A percentile compares a stretch with the other conserved stretches of the same genome.
phyloP scores from a whole-genome alignment of 2,113 vertebrate genomes.

The Ciconia boyciana region DNA sequence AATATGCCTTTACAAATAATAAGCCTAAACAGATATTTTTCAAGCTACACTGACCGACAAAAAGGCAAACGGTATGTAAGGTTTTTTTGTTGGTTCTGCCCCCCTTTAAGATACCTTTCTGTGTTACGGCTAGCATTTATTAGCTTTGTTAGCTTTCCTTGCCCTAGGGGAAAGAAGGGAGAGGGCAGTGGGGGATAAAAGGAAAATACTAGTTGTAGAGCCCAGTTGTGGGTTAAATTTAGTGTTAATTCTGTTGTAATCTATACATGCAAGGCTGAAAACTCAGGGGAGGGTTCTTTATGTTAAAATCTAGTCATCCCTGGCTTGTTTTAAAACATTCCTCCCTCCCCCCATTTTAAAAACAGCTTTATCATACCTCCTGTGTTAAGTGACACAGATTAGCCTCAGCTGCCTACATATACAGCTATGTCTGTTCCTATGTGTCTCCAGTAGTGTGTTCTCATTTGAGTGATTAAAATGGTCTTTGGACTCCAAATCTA shows the following conservation, averaged over 20 bases:
- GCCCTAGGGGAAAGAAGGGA: neutral
- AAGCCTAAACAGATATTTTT: neutral
- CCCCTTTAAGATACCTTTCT: neutral
- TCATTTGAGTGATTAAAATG: neutral
- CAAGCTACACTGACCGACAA: neutral
- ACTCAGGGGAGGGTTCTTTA: neutral
- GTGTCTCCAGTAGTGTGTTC: neutral
- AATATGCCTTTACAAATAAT: neutral
- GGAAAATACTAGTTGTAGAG: neutral
- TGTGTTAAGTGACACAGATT: neutral
- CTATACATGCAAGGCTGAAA: neutral
- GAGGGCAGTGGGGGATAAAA: neutral
- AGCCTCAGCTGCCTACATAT: neutral
- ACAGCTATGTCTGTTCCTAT: neutral
- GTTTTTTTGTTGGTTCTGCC: neutral
- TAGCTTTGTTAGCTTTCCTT: neutral
- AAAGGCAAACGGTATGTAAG: neutral
- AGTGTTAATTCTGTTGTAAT: neutral
- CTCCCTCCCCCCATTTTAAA: neutral
- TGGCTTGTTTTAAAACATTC: neutral
- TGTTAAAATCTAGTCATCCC: neutral
- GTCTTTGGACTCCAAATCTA: neutral
- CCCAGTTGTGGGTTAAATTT: neutral
- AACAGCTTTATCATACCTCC: neutral
- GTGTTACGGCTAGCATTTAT: neutral